Conservation (phyloP, 2,113 vertebrate species). For the Fulica atra region DNA sequence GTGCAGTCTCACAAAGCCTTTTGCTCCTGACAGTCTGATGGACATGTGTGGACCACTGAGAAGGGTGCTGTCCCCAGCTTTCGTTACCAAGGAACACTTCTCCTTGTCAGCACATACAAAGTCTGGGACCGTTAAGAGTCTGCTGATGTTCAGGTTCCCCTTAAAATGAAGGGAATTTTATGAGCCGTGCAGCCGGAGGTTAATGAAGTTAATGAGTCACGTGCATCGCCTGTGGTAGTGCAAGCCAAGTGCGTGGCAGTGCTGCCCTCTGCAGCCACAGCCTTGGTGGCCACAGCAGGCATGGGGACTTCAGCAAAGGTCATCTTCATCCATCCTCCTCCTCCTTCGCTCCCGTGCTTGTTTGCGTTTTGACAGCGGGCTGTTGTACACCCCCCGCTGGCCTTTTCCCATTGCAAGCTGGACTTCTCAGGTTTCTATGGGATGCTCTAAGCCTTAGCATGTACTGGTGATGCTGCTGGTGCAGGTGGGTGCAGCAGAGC, state of each 20-base stretch:
- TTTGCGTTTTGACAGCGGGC: background rate
- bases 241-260: slow-evolving; percentile 27
- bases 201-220: background rate
- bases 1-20: background rate
- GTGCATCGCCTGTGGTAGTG: background rate
- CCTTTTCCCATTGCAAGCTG: background rate
- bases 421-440: background rate
- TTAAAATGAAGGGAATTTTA: no score
- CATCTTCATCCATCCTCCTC: accelerated
- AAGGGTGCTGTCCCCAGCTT: background rate
- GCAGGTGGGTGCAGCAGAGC: background rate
- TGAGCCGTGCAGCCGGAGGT: background rate
- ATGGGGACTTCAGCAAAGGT: background rate
- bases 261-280: slow-evolving; percentile 77
- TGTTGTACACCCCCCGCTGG: background rate
- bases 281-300: background rate
- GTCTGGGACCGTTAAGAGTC: background rate
- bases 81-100: background rate
- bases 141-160: no score
- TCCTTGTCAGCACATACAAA: background rate
- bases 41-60: background rate
- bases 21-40: background rate
- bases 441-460: background rate
- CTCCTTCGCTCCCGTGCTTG: background rate
- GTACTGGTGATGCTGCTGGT: background rate